Conservation (phyloP, 2,797 vertebrate species). For the Uromys caudimaculatus region DNA sequence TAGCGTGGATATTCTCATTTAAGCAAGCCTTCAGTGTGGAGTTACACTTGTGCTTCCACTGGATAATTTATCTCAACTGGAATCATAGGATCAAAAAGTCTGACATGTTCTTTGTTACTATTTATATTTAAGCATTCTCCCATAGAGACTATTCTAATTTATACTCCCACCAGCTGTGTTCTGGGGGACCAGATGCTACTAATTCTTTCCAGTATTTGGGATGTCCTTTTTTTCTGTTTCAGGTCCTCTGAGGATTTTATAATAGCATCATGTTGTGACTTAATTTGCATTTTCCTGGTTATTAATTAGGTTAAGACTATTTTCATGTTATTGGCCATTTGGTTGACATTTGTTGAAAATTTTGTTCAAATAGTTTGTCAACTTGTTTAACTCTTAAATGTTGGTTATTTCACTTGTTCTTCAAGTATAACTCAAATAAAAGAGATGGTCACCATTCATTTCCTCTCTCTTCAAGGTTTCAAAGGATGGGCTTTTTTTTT, state of each 20-base stretch:
- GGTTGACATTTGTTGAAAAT: conserved; percentile 46
- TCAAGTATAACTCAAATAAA: not conserved
- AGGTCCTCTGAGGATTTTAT: conserved; percentile 15
- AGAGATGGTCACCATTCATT: not conserved
- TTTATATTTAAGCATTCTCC: not conserved
- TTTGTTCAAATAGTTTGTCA: conserved; percentile 34
- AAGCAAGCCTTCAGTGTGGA: not conserved
- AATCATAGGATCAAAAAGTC: not conserved
- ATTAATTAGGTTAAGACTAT: conserved; percentile 60
- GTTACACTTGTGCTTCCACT: not conserved
- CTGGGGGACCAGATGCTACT: conserved; percentile 5
- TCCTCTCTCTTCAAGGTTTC: not conserved
- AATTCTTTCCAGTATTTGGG: conserved; percentile 39
- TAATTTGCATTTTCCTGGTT: conserved; percentile 59
- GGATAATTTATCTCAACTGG: not conserved
- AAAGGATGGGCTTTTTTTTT: not conserved
- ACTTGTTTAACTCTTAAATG: conserved; percentile 58
- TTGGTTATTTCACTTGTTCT: not conserved
- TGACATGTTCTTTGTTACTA: not conserved
- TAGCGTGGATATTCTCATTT: not conserved
- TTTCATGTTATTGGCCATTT: conserved; percentile 58
- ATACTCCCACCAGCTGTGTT: not conserved
- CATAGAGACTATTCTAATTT: conserved; percentile 39
- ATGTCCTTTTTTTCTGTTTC: conserved; percentile 1
- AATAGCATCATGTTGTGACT: conserved; percentile 27